Conservation (phyloP, 2,113 vertebrate species). For the Macroglossus sobrinus region DNA sequence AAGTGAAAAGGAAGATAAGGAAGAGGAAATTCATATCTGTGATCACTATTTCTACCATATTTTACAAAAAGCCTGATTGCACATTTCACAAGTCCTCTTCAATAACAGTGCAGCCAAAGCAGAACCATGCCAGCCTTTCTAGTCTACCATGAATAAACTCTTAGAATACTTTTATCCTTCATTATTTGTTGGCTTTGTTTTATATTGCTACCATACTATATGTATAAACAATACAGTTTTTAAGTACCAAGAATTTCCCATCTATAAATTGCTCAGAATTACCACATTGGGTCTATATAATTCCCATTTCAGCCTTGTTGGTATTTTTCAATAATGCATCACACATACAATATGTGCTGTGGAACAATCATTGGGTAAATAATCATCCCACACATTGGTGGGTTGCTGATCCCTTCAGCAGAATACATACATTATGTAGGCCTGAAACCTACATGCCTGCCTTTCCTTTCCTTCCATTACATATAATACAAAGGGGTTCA, state of each 20-base stretch:
- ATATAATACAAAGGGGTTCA: background rate
- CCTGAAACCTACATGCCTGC: background rate
- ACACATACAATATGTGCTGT: background rate
- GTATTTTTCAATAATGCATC: background rate
- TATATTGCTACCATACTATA: background rate
- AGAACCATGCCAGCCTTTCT: background rate
- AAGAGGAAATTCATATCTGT: background rate
- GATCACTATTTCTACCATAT: background rate
- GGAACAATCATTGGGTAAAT: background rate
- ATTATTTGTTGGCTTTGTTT: background rate
- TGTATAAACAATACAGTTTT: background rate
- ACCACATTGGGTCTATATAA: background rate
- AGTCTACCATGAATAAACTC: background rate
- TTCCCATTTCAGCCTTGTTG: background rate
- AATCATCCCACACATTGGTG: background rate
- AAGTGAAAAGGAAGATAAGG: background rate
- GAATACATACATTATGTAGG: constrained; percentile 8
- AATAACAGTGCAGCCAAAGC: background rate
- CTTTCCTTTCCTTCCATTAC: constrained; percentile 30
- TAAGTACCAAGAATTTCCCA: background rate
- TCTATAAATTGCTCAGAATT: background rate
- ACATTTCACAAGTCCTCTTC: background rate
- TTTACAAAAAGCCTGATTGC: background rate
- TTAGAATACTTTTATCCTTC: background rate
- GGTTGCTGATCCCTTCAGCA: background rate